phyloP scores from a whole-genome alignment of 2,797 vertebrate species.

The Oryzias sinensis region DNA sequence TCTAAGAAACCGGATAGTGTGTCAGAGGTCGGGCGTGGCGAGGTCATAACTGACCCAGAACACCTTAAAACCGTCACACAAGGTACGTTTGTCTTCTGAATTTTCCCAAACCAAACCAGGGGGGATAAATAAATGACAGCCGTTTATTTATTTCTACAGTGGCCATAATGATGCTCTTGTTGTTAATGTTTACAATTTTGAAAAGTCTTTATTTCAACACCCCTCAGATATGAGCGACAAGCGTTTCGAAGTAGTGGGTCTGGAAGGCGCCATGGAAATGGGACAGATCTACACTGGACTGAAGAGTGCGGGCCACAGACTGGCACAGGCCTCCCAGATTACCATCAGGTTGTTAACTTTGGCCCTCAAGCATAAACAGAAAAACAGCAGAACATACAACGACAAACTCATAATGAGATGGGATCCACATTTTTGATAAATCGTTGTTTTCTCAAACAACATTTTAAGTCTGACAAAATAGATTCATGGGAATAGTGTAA shows the following conservation, averaged over 20 bases:
- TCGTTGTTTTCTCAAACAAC: neutral
- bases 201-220: neutral
- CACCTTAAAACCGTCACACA: slow-evolving; percentile 85
- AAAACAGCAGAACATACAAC: slow-evolving; percentile 4
- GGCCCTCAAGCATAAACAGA: neutral
- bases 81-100: slow-evolving; percentile 68
- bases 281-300: slow-evolving; percentile 93
- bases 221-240: slow-evolving; percentile 85
- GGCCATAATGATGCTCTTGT: neutral
- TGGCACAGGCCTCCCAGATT: slow-evolving; percentile 88
- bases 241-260: slow-evolving; percentile 88
- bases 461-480: no score
- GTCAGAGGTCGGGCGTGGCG: slow-evolving; percentile 62
- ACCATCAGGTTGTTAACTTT: slow-evolving; percentile 80
- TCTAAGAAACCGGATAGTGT: slow-evolving; percentile 79
- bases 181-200: neutral
- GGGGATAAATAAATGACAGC: neutral
- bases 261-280: slow-evolving; percentile 91
- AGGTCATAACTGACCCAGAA: slow-evolving; percentile 84
- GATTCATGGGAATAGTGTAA: no score
- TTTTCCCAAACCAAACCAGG: slow-evolving; percentile 4
- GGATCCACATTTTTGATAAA: neutral
- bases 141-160: neutral
- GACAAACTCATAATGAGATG: no score
- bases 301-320: slow-evolving; percentile 86